Conservation (phyloP, 2,888 invertebrate genomes). For the Leucophora obtusa region DNA sequence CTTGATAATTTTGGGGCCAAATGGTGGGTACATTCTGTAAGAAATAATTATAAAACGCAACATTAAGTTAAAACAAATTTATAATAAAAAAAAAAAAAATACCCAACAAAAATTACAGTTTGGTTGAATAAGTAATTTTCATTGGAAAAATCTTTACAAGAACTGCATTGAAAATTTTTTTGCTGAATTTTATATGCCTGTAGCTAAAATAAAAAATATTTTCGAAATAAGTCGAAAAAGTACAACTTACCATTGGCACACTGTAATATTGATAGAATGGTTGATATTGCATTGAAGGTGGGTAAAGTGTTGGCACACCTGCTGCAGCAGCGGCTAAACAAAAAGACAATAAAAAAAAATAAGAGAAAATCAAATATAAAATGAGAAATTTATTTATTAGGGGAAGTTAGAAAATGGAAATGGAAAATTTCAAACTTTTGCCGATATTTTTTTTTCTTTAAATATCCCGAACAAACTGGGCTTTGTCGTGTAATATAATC, state of each 20-base stretch:
- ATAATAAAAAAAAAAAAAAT: too few relatives aligned
- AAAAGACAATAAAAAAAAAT: constrained; percentile 33
- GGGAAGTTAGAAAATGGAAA: neutral
- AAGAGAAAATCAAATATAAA: constrained; percentile 23
- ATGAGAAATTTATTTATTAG: constrained; percentile 5
- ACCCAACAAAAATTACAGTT: too few relatives aligned
- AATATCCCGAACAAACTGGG: too few relatives aligned
- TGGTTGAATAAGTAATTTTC: too few relatives aligned
- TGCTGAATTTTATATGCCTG: too few relatives aligned
- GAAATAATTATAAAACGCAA: constrained; percentile 43
- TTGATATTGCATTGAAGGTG: constrained; percentile 80
- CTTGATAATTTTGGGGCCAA: constrained; percentile 80
- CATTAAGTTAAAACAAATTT: constrained; percentile 26
- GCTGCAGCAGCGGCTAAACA: constrained; percentile 68
- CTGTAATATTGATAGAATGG: constrained; percentile 80
- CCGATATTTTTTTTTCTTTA: too few relatives aligned
- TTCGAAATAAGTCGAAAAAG: neutral
- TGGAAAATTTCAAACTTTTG: neutral
- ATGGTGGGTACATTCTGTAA: constrained; percentile 79
- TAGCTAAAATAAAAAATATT: too few relatives aligned
- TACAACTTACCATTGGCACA: constrained; percentile 78
- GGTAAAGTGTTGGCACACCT: constrained; percentile 79
- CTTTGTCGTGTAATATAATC: too few relatives aligned
- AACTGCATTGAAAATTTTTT: neutral
- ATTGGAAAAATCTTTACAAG: neutral